Base-by-base conservation (phyloP, 2,797 vertebrate genomes). In the Psittacula echo region DNA sequence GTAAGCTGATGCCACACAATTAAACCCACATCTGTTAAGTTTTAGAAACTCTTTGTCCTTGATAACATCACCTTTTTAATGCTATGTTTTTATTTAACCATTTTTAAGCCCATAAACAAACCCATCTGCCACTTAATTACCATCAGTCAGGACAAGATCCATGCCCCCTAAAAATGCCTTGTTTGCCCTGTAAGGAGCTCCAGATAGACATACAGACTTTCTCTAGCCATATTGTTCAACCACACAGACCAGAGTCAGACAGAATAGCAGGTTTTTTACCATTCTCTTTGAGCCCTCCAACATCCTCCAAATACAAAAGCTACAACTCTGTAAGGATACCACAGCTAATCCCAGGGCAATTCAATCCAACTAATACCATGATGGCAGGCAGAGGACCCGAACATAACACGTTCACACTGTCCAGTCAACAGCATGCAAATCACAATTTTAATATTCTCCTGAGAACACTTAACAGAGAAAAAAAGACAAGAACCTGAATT, bases 1-100 rank as follows among this genome's bases (percentile, higher is more conserved):
- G 83, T 54, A 72, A 88, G 85, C 77, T 76, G 85, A 48, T 88
- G 80, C 54, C 77, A 81, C 77, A 70, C 91, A 91, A 91, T 90
- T 78, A 90, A 91, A 78, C 56, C n/a, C 50, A 60, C 73, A 84
- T 81, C 93, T 93, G 80, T 73, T 70, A 68, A 50, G 62, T 74
- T 82, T 61, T 61, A 87, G 27, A 16, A 88, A 94, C 54, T 54
- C 92, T 87, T 53, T 45, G 68, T 71, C 90, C 84, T 94, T 67
- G 94, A 90, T 93, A 90, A 37, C 73, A 96, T 88, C 83, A 37
- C 13, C 61, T 44, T 80, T 87, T 60, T 10, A 76, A 47, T 26
- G 18, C 47, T 23, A 13, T 32, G 50, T 60, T 88, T 82, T 76
- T 66, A 60, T 90, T 80, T 72, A 85, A 76, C 83, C 83, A 60